Evolutionary conservation across 2,113 vertebrate species (phyloP).

Genomic region (Synodontis membranacea): DNA sequence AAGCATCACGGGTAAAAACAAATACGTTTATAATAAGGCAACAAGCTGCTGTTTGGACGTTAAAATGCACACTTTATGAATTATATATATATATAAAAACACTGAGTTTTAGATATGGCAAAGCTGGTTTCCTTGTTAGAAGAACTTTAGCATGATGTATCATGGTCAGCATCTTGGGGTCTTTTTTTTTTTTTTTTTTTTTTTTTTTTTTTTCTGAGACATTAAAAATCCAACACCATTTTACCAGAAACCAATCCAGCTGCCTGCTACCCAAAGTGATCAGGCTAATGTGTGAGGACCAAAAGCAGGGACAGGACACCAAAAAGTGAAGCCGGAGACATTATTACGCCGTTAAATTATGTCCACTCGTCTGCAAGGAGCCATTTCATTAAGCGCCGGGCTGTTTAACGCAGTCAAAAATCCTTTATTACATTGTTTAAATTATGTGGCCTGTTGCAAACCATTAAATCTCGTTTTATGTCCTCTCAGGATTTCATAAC

Average conservation of each 20-base stretch:
- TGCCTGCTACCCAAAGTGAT: background rate
- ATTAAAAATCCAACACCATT: background rate
- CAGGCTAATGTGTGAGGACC: background rate
- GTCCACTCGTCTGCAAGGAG: background rate
- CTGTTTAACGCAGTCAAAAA: conserved; percentile 34
- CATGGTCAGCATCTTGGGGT: background rate
- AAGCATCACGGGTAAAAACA: no score
- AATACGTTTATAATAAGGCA: background rate
- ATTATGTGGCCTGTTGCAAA: conserved; percentile 44
- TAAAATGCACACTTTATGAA: background rate
- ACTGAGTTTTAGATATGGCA: background rate
- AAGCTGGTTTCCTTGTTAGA: background rate
- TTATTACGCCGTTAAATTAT: conserved; percentile 21
- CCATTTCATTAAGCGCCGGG: conserved; percentile 30
- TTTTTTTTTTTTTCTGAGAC: background rate
- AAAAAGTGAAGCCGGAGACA: background rate
- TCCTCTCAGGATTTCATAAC: conserved; percentile 25
- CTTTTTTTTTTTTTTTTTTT: background rate
- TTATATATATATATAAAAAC: background rate
- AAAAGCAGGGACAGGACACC: background rate
- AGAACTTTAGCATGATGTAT: background rate
- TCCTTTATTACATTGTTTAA: conserved; percentile 44
- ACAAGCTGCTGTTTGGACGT: background rate
- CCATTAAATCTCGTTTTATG: conserved; percentile 47
- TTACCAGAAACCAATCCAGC: background rate